Evolutionary conservation across 2,888 invertebrate species (phyloP), one percentile per base, ranked within the genome.

Genomic region (Tricholauxania praeusta): DNA sequence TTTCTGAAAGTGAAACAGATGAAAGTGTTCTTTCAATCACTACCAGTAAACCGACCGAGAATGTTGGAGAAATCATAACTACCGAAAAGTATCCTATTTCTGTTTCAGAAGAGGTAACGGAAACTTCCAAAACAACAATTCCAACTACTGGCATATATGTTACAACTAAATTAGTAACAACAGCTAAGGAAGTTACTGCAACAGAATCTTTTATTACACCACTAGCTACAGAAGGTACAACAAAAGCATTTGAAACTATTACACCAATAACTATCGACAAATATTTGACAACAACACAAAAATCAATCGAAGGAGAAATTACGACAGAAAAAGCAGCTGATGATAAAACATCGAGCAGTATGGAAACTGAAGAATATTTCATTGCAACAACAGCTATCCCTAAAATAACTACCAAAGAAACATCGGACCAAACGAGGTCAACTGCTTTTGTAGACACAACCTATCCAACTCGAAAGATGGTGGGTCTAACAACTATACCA

Each of bases 161-260:
- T 19, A 17, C n/a, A n/a, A 53, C 17, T 19, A 28, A 60, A 51
- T 10, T 17, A 0, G 62, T 8, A 60, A 69, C 59, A 60, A 69
- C 59, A 15, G 15, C 57, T 47, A 12, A 47, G 3, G 47, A 59
- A 59, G 49, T 59, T 59, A 17, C 49, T 3, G 39, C 52, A 67
- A 47, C 66, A 53, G 28, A 59, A 39, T 19, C n/a, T 39, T 51
- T 22, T 14, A 62, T 55, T 39, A 71, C 47, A 14, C 14, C 49
- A 55, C 6, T 0, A 10, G 49, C 32, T 51, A 6, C 10, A 6
- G 51, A 69, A 49, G 55, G 28, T 15, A 53, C 67, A 59, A 53
- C 53, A 17, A 15, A 53, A 53, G 8, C 19, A 1, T 53, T 53
- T 53, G 14, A 17, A 53, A 19, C n/a, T 1, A 53, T 53, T 15